Evolutionary conservation across 2,888 invertebrate species (phyloP).

Genomic region (Thymelicus acteon): DNA sequence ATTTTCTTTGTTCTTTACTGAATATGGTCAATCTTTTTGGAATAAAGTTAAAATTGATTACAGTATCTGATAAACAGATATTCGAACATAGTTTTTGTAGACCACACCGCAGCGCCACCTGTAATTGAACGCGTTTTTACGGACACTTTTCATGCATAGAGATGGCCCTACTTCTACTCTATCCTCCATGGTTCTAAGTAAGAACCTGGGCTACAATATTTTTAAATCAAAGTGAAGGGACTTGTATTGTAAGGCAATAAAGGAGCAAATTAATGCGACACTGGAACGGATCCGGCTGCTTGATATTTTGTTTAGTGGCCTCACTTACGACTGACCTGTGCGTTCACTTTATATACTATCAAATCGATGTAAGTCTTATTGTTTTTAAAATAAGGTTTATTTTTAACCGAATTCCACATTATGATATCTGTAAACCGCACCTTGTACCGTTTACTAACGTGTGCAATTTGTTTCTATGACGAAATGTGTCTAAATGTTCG

Average conservation of each 20-base stretch:
- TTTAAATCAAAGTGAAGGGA: background rate
- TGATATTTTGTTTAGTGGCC: conserved; percentile 77
- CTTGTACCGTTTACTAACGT: conserved; percentile 59
- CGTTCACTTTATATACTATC: conserved; percentile 57
- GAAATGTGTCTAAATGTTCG: conserved; percentile 51
- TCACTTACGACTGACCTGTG: conserved; percentile 67
- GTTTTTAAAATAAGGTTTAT: conserved; percentile 45
- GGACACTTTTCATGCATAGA: too few relatives aligned
- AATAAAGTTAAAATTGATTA: too few relatives aligned
- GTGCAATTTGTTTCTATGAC: conserved; percentile 66
- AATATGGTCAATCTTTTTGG: too few relatives aligned
- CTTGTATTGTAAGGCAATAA: conserved; percentile 18
- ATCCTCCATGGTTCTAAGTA: too few relatives aligned
- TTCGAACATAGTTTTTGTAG: too few relatives aligned
- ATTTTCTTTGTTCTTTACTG: background rate
- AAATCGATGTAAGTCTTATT: conserved; percentile 50
- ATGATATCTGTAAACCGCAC: conserved; percentile 50
- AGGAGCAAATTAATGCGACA: conserved; percentile 47
- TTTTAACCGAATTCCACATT: conserved; percentile 14
- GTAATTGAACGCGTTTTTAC: too few relatives aligned
- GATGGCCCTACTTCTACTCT: too few relatives aligned
- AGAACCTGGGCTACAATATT: background rate
- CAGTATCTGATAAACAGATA: too few relatives aligned
- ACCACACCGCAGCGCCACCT: too few relatives aligned
- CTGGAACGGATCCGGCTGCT: conserved; percentile 68